These are phyloP conservation scores for Dermatophagoides farinae DNA, from an alignment of 1,140 invertebrate genomes.

Conservation along the genomic window DNA sequence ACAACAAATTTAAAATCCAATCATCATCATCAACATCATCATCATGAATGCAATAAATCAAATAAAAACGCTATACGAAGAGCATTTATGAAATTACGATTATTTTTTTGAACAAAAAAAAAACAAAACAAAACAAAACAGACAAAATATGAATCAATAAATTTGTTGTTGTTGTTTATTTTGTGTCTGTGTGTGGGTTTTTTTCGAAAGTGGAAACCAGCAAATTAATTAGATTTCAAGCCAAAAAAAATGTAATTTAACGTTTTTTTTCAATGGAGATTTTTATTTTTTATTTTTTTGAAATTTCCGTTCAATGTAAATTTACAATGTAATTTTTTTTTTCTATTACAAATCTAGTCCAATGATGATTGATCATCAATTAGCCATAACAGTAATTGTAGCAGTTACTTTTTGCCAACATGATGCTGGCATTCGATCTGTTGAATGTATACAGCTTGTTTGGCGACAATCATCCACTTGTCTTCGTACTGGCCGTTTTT, in stretches of 20 bases:
- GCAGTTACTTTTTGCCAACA: constrained; percentile 1
- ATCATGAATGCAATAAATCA: not conserved
- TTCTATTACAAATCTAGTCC: too few species aligned
- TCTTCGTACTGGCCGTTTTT: not conserved
- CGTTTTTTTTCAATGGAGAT: too few species aligned
- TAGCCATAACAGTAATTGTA: not conserved
- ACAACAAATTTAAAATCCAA: not conserved
- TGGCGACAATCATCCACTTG: not conserved
- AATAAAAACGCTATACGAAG: not conserved
- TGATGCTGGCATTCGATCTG: not conserved
- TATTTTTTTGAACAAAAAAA: not conserved
- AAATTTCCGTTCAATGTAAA: too few species aligned
- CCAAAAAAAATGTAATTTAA: too few species aligned
- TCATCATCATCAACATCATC: not conserved
- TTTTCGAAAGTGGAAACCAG: too few species aligned
- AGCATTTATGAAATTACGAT: not conserved
- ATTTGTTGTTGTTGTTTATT: not conserved
- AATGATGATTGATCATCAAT: too few species aligned
- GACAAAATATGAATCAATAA: too few species aligned
- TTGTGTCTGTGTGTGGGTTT: too few species aligned
- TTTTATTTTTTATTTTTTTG: too few species aligned
- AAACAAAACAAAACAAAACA: too few species aligned
- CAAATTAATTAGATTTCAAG: too few species aligned
- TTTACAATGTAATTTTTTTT: too few species aligned
- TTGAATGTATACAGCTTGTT: not conserved